Evolutionary conservation across 2,888 invertebrate species (phyloP).

Genomic region (Lumbricus terrestris): DNA sequence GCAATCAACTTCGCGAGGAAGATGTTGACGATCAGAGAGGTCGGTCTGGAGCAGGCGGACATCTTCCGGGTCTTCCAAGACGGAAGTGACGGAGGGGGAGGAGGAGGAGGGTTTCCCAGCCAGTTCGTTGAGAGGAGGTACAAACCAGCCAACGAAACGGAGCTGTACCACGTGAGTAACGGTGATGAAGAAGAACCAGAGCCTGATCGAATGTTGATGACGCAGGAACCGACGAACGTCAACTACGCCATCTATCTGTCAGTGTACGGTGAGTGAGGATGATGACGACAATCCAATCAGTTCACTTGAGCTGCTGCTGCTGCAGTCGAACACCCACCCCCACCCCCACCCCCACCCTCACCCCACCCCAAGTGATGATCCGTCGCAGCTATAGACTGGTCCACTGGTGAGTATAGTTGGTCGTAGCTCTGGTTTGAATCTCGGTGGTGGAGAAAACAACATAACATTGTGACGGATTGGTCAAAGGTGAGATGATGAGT

Average conservation of each 20-base stretch:
- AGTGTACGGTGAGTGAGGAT: neutral
- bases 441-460: too few species aligned
- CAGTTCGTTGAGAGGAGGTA: neutral
- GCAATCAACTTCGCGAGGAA: neutral
- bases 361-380: too few species aligned
- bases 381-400: too few species aligned
- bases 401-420: too few species aligned
- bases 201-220: neutral
- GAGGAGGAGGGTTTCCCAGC: neutral
- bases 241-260: neutral
- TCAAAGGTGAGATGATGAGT: too few species aligned
- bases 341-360: too few species aligned
- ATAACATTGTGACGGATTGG: too few species aligned
- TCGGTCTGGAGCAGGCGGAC: neutral
- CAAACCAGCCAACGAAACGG: neutral
- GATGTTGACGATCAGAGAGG: neutral
- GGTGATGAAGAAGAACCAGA: neutral
- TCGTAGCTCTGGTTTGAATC: too few species aligned
- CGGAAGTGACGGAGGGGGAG: too few species aligned
- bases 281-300: too few species aligned
- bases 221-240: neutral
- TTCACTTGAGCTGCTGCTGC: too few species aligned
- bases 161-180: neutral
- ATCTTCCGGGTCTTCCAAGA: neutral
- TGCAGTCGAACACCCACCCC: too few species aligned